phyloP scores from a whole-genome alignment of 1,140 invertebrate species.

The Oppia nitens region DNA sequence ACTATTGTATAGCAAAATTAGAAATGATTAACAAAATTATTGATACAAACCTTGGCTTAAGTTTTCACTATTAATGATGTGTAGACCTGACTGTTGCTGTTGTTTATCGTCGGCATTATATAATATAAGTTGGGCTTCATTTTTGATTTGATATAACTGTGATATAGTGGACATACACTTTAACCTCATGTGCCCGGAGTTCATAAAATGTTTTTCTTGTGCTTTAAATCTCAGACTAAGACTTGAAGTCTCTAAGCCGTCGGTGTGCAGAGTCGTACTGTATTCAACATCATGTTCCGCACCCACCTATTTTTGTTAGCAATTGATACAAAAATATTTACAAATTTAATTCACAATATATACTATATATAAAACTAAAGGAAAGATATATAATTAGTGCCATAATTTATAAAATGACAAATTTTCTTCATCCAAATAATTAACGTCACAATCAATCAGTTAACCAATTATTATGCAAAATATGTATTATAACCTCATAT shows the following conservation, averaged over 20 bases:
- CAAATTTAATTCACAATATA: too few species aligned
- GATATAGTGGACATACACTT: conserved; percentile 32
- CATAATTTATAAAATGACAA: too few species aligned
- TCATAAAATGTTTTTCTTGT: conserved; percentile 22
- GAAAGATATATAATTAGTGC: too few species aligned
- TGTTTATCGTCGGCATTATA: conserved; percentile 4
- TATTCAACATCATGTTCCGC: conserved; percentile 22
- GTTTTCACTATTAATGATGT: conserved; percentile 20
- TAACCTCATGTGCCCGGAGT: conserved; percentile 22
- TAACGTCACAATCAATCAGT: too few species aligned
- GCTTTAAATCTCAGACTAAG: conserved; percentile 23
- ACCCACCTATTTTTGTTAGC: too few species aligned
- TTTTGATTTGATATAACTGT: conserved; percentile 58
- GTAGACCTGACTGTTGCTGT: conserved; percentile 1
- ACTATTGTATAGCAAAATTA: too few species aligned
- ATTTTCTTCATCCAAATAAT: too few species aligned
- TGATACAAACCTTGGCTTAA: conserved; percentile 26
- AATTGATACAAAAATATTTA: too few species aligned
- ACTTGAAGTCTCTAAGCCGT: conserved; percentile 24
- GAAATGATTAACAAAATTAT: too few species aligned
- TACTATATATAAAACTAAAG: too few species aligned
- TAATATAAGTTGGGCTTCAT: conserved; percentile 52
- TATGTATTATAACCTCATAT: too few species aligned
- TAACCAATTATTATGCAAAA: too few species aligned
- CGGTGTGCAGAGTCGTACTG: conserved; percentile 21